A percentile compares a stretch with the other conserved stretches of the same genome.
Conservation (phyloP, 2,888 invertebrate species). For the Dendrolimus pini region DNA sequence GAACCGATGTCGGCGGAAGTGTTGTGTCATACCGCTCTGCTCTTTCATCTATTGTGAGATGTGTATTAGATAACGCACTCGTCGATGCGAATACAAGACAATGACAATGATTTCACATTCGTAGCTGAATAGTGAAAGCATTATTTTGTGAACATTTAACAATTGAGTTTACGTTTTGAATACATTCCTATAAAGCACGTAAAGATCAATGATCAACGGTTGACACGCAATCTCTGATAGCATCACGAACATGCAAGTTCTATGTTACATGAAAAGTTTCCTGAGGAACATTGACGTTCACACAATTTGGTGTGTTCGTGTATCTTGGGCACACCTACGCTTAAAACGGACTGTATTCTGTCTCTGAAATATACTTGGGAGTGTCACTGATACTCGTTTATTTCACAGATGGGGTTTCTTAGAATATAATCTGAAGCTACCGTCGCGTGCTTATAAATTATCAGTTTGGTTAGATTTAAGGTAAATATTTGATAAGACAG, state of each 20-base stretch:
- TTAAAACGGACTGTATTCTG: conserved; percentile 9
- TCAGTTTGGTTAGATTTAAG: conserved; percentile 28
- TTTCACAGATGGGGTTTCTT: background rate
- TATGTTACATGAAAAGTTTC: conserved; percentile 38
- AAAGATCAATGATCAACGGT: conserved; percentile 50
- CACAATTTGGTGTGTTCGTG: conserved; percentile 48
- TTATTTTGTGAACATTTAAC: conserved; percentile 6
- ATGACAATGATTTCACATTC: conserved; percentile 51
- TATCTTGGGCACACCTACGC: conserved; percentile 50
- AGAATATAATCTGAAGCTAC: conserved; percentile 7
- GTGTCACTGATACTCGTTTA: too few relatives aligned
- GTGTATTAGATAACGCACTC: conserved; percentile 62
- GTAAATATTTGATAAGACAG: conserved; percentile 40
- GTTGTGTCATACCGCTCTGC: conserved; percentile 48
- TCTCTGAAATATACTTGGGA: too few relatives aligned
- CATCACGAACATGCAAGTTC: conserved; percentile 57
- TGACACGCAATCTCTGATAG: conserved; percentile 41
- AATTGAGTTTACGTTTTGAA: conserved; percentile 16
- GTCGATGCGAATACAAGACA: conserved; percentile 56
- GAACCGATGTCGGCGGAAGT: conserved; percentile 65
- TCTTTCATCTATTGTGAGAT: conserved; percentile 51
- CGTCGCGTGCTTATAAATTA: conserved; percentile 30
- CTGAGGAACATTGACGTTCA: conserved; percentile 36
- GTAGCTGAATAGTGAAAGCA: conserved; percentile 53
- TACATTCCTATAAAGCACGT: conserved; percentile 36